These are phyloP conservation scores for Lepidurus packardi DNA, from an alignment of 1,140 invertebrate species.

Conservation along the genomic window DNA sequence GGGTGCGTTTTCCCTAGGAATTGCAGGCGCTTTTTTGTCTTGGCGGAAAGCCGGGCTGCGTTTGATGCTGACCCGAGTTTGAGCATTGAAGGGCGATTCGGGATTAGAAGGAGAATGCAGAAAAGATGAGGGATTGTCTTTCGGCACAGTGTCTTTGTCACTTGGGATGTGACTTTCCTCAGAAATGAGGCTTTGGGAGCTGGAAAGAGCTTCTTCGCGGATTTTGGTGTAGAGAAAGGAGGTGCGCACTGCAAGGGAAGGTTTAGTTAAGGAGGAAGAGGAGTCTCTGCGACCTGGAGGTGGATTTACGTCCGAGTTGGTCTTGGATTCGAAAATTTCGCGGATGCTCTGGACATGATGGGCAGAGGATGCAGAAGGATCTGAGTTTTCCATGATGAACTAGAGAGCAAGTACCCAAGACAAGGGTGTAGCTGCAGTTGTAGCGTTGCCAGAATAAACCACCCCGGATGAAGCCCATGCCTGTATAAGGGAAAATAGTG, in stretches of 20 bases:
- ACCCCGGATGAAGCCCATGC: background rate
- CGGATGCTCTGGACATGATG: background rate
- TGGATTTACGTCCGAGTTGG: background rate
- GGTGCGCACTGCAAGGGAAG: background rate
- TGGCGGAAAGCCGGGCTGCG: conserved; percentile 31
- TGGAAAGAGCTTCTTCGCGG: background rate
- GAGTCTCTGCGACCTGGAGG: background rate
- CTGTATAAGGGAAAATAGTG: background rate
- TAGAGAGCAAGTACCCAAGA: background rate
- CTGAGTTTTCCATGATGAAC: background rate
- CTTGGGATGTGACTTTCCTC: background rate
- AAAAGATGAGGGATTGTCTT: background rate
- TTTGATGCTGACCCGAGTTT: conserved; percentile 33
- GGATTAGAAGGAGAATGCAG: background rate
- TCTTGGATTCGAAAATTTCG: conserved; percentile 3
- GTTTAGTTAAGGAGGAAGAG: background rate
- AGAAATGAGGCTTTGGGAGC: background rate
- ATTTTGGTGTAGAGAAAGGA: background rate
- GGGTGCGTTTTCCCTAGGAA: background rate
- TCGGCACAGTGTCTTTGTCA: background rate
- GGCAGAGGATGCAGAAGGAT: background rate
- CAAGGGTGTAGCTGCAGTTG: background rate
- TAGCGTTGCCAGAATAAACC: background rate
- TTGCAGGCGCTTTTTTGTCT: conserved; percentile 6
- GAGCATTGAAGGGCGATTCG: conserved; percentile 22